Percentiles rank a stretch among this genome's conserved stretches.
phyloP scores from a whole-genome alignment of 2,888 invertebrate species.

The Acrocyrtus sp. region DNA sequence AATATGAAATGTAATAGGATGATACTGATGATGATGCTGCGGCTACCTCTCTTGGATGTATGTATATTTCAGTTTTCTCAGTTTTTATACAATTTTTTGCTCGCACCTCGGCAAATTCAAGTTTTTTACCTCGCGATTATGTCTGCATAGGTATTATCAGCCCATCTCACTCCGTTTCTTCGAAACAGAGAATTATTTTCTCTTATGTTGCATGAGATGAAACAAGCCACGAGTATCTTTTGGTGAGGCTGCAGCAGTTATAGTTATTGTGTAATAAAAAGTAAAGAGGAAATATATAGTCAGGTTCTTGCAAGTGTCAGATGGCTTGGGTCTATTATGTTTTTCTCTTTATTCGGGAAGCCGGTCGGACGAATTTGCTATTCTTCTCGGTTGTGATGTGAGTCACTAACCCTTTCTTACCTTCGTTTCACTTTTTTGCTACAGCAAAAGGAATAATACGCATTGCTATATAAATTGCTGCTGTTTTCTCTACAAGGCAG shows the following conservation, averaged over 20 bases:
- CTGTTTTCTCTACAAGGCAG: too few species aligned
- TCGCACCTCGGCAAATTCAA: slow-evolving; percentile 16
- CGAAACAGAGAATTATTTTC: too few species aligned
- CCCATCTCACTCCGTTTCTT: neutral
- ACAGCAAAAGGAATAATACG: neutral
- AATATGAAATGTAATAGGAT: too few species aligned
- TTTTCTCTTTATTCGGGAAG: slow-evolving; percentile 18
- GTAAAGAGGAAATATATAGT: too few species aligned
- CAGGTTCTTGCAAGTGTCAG: too few species aligned
- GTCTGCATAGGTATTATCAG: too few species aligned
- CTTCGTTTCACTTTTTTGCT: slow-evolving; percentile 5
- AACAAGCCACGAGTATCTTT: too few species aligned
- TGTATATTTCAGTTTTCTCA: slow-evolving; percentile 8
- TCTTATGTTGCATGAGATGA: too few species aligned
- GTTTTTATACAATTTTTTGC: neutral
- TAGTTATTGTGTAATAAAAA: too few species aligned
- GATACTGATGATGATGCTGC: neutral
- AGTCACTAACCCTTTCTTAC: slow-evolving; percentile 31
- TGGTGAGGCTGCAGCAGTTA: too few species aligned
- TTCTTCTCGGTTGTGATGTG: slow-evolving; percentile 16
- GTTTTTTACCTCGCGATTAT: slow-evolving; percentile 22
- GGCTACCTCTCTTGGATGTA: slow-evolving; percentile 1
- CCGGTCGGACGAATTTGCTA: slow-evolving; percentile 8
- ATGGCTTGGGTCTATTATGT: neutral
- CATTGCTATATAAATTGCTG: neutral